phyloP scores from a whole-genome alignment of 2,888 invertebrate species.

The Drosophila suboccidentalis region DNA sequence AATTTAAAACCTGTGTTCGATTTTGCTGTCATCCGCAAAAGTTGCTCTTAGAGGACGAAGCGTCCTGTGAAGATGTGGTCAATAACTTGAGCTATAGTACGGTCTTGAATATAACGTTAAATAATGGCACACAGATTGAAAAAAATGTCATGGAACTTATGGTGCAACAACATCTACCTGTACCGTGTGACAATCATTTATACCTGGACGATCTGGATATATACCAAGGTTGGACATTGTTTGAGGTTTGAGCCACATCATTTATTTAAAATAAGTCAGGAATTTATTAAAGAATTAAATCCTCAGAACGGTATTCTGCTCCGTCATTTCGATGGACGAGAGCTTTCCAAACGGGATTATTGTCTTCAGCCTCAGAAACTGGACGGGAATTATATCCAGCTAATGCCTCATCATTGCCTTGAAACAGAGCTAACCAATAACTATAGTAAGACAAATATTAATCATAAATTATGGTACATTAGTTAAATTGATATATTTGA shows the following conservation, averaged over 20 bases:
- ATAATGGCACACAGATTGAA: conserved; percentile 8
- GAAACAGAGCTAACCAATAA: background rate
- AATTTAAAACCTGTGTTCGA: conserved; percentile 13
- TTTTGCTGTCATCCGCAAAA: conserved; percentile 24
- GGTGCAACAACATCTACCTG: conserved; percentile 40
- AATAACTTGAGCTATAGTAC: conserved; percentile 2
- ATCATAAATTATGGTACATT: background rate
- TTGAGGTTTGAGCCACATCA: conserved; percentile 24
- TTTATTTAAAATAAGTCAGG: background rate
- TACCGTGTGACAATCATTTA: conserved; percentile 34
- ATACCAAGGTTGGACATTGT: conserved; percentile 35
- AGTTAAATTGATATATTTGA: no score
- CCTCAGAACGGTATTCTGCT: conserved; percentile 43
- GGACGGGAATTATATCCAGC: background rate
- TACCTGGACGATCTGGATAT: background rate
- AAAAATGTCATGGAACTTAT: conserved; percentile 28
- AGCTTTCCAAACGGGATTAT: conserved; percentile 44
- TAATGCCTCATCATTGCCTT: conserved; percentile 37
- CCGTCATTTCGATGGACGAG: conserved; percentile 11
- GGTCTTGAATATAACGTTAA: conserved; percentile 35
- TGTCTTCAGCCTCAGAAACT: conserved; percentile 40
- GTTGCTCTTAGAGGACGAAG: background rate
- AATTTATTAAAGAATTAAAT: background rate
- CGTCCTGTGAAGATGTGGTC: conserved; percentile 1
- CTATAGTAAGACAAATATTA: conserved; percentile 11